Evolutionary conservation across 2,888 invertebrate species (phyloP), one percentile per base, ranked within the genome.

Genomic region (Altica lythri): DNA sequence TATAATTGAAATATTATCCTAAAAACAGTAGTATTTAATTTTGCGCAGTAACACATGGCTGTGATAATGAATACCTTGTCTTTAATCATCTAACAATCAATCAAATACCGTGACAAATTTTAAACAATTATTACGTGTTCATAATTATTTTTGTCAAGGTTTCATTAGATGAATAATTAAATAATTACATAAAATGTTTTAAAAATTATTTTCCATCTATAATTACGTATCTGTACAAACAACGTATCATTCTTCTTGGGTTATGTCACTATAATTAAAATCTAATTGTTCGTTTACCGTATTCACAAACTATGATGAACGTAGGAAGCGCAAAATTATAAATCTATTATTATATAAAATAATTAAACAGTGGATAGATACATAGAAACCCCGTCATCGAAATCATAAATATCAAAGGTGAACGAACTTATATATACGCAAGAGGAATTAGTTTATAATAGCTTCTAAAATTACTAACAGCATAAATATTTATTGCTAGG

Each of bases 141-240:
- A 53, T 57, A 59, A 59, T 54, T 59, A 59, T 51, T 54, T 58
- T 43, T 51, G 59, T 57, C 62, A 64, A 62, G 64, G 62, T 58
- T 61, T 58, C 48, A 58, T 59, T 60, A 58, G 47, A 54, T 32
- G 55, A 63, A 62, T 61, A 65, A 65, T 65, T 63, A 65, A 63
- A 63, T 60, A 53, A 47, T 47, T 53, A 53, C 40, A 53, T 53
- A 47, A 53, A 53, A 52, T 46, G 53, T 55, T 60, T 63, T 53
- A 55, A 61, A 60, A 59, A 60, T 54, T 57, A 55, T 55, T 54
- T 53, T 47, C 61, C 53, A 53, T 58, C 60, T 53, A 60, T 60
- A 61, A 61, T 60, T 59, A 61, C 46, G 42, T 43, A 4, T 56
- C 5, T 58, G 38, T 43, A 54, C 46, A 54, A 47, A 38, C 46